Conservation (phyloP, 2,888 invertebrate species). For the Camptogramma bilineatum region DNA sequence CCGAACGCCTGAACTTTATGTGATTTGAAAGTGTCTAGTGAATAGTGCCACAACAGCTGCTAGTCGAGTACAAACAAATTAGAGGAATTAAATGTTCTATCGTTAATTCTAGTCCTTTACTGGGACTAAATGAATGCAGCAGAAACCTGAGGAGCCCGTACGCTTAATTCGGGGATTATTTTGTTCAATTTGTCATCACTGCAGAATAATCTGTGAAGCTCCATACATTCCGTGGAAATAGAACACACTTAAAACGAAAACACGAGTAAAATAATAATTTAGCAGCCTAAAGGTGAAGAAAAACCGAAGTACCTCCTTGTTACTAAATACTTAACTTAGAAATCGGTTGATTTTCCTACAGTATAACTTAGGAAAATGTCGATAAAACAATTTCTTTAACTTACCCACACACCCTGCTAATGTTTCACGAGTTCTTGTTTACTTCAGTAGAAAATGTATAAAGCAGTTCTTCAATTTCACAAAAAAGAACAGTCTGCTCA, state of each 20-base stretch:
- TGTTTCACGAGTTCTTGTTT: background rate
- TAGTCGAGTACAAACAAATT: constrained; percentile 18
- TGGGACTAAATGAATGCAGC: background rate
- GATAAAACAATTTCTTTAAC: background rate
- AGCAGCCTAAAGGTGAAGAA: constrained; percentile 4
- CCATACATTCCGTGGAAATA: background rate
- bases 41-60: constrained; percentile 20
- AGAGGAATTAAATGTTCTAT: background rate
- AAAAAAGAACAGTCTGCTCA: background rate
- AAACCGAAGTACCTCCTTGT: constrained; percentile 23
- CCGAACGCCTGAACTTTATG: background rate
- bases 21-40: constrained; percentile 13
- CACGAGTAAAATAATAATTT: background rate
- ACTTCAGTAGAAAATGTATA: background rate
- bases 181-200: background rate
- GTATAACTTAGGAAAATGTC: background rate
- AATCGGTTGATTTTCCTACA: background rate
- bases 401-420: constrained; percentile 3
- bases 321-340: constrained; percentile 2
- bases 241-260: background rate
- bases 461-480: background rate
- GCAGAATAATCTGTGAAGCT: background rate
- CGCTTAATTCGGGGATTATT: background rate
- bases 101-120: constrained; percentile 1
- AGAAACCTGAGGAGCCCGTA: background rate